A percentile compares a stretch with the other conserved stretches of the same genome.
Evolutionary conservation across 2,113 vertebrate species (phyloP).

Genomic region (Plecotus auritus): DNA sequence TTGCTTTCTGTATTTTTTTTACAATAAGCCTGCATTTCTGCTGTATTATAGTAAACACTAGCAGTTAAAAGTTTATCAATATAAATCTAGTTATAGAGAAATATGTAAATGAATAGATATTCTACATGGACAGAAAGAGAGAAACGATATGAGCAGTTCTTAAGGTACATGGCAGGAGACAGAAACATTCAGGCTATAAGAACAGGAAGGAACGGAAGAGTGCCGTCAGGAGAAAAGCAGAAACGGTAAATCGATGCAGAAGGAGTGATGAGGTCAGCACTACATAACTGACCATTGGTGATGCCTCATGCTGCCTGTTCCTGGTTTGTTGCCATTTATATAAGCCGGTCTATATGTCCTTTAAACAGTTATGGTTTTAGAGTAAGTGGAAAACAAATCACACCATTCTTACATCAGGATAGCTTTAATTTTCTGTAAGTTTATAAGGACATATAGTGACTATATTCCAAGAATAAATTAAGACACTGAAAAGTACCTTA

Average conservation of each 20-base stretch:
- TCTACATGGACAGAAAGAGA: neutral
- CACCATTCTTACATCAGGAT: neutral
- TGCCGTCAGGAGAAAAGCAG: neutral
- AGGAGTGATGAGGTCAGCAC: neutral
- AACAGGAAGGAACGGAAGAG: neutral
- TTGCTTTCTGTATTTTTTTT: neutral
- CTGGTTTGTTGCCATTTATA: neutral
- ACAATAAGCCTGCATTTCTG: neutral
- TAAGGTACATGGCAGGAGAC: neutral
- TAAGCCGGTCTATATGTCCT: neutral
- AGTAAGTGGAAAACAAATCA: neutral
- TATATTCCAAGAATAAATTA: neutral
- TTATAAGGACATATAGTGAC: neutral
- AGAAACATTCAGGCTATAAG: neutral
- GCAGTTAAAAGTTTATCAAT: neutral
- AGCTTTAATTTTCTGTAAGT: neutral
- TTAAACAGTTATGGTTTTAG: neutral
- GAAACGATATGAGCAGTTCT: neutral
- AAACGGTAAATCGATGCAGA: neutral
- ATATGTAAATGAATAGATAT: neutral
- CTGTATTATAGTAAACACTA: neutral
- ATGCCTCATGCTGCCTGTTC: neutral
- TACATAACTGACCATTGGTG: neutral
- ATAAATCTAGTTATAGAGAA: neutral
- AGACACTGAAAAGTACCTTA: neutral